Evolutionary conservation across 2,797 vertebrate genomes (phyloP), one percentile per base, ranked within the genome.

Genomic region (Myripristis jacobus): DNA sequence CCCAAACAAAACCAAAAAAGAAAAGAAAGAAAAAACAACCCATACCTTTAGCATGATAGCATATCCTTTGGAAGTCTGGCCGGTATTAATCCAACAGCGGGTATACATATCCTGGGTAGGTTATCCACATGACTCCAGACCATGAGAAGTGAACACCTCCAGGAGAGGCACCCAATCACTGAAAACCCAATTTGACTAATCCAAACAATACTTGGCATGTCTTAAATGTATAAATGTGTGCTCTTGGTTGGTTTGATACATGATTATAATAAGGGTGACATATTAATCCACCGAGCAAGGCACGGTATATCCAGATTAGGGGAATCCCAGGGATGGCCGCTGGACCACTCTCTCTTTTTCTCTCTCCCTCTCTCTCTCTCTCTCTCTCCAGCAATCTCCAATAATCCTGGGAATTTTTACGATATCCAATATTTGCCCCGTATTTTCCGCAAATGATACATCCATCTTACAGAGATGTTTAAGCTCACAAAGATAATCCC

Each of bases 291-390:
- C 75, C 82, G 75, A 87, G 88, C 83, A 88, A 88, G 86, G 87
- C 87, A 87, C 70, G 79, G 91, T 94, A 87, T 93, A 88, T 95
- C 94, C 94, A 93, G 89, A 93, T 93, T 88, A 92, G 73, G 87
- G 85, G 75, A 92, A 93, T 94, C 89, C 93, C 88, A 91, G 89
- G 92, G 77, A 94, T 82, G 87, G 88, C 87, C 51, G 84, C 75
- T 81, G 91, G 89, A 92, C 89, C 87, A 85, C 88, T 93, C 91
- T 90, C 72, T 73, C 58, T 41, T 22, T 92, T 72, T 88, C 75
- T 73, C 50, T 56, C 64, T 63, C 55, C 34, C 79, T 77, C 46
- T 78, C 77, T 76, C 62, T 80, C 66, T 52, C 65, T 84, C 72
- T 81, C 87, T 80, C 86, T 86, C 85, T 86, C 89, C 83, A 81